phyloP scores from a whole-genome alignment of 2,888 invertebrate species.

The Acronicta alni region DNA sequence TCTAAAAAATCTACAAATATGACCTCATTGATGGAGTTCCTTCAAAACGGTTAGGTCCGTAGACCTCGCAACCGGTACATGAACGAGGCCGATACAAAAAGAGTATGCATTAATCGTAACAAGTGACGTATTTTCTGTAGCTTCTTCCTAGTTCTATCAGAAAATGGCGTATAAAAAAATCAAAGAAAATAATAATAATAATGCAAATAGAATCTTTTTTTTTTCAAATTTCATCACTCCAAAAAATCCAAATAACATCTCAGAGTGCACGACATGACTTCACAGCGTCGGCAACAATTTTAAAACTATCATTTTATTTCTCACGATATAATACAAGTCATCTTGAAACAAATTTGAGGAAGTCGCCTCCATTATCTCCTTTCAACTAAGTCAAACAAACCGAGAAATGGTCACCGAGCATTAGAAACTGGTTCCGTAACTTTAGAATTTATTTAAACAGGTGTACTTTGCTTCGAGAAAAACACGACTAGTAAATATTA shows the following conservation, averaged over 20 bases:
- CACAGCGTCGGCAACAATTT: conserved; percentile 47
- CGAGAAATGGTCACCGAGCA: conserved; percentile 58
- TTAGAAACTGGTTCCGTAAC: conserved; percentile 59
- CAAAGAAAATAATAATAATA: too few species aligned
- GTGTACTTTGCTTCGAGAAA: conserved; percentile 42
- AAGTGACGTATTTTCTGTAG: too few species aligned
- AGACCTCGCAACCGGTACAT: too few species aligned
- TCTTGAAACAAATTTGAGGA: conserved; percentile 84
- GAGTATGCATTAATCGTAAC: too few species aligned
- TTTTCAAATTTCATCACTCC: neutral
- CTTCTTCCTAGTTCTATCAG: too few species aligned
- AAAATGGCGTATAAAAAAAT: too few species aligned
- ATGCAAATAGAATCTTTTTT: too few species aligned
- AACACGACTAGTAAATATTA: conserved; percentile 44
- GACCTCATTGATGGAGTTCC: too few species aligned
- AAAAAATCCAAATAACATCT: conserved; percentile 13
- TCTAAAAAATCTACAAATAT: too few species aligned
- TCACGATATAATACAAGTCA: conserved; percentile 81
- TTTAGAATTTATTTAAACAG: conserved; percentile 50
- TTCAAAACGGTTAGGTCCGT: too few species aligned
- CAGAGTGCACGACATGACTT: conserved; percentile 24
- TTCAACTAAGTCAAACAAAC: conserved; percentile 80
- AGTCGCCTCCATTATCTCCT: conserved; percentile 82
- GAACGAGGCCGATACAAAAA: too few species aligned
- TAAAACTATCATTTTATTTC: conserved; percentile 78